Percentiles rank a stretch among this genome's conserved stretches.
phyloP scores from a whole-genome alignment of 2,797 vertebrate species.

The Danionella dracula region DNA sequence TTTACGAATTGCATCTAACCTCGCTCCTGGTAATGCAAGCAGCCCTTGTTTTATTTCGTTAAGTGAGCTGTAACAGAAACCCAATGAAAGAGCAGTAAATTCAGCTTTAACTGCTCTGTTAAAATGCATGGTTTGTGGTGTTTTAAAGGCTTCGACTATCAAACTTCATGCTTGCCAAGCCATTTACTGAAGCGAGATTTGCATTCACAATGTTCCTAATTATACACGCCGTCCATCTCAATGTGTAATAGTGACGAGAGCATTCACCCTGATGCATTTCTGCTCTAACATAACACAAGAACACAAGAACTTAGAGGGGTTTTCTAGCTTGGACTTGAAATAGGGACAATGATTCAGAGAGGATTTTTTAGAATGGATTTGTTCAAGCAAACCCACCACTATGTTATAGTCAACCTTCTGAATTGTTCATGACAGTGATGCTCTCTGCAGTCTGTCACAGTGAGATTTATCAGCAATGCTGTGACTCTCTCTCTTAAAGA shows the following conservation, averaged over 20 bases:
- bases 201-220: conserved; percentile 12
- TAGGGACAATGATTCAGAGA: neutral
- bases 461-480: conserved; percentile 30
- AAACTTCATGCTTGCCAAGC: conserved; percentile 20
- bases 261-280: too few relatives aligned
- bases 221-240: too few relatives aligned
- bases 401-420: neutral
- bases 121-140: neutral
- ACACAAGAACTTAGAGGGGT: too few relatives aligned
- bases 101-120: neutral
- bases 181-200: conserved; percentile 28
- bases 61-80: conserved; percentile 40
- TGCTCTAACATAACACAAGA: too few relatives aligned
- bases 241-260: too few relatives aligned
- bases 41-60: conserved; percentile 53
- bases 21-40: conserved; percentile 42
- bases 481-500: conserved; percentile 18
- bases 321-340: too few relatives aligned
- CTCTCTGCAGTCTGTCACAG: neutral
- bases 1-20: neutral
- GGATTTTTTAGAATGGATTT: neutral
- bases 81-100: conserved; percentile 34
- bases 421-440: conserved; percentile 2
- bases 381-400: conserved; percentile 13
- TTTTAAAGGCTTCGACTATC: neutral